These are phyloP conservation scores for Agrilus cyanescens DNA, from an alignment of 2,888 invertebrate genomes.

Conservation along the genomic window DNA sequence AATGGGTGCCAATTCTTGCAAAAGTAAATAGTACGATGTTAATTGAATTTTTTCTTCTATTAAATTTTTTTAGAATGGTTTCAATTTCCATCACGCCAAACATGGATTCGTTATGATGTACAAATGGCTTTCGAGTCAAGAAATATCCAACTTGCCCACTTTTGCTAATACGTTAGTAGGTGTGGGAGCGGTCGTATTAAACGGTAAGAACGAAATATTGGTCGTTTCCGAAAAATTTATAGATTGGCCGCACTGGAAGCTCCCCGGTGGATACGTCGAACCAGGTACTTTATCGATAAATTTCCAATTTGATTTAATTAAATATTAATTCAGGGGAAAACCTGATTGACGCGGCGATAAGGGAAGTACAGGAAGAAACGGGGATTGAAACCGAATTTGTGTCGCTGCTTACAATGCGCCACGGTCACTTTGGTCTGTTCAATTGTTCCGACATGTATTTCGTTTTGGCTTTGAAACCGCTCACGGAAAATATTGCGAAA, in stretches of 20 bases:
- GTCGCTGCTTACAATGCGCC: constrained; percentile 65
- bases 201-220: constrained; percentile 62
- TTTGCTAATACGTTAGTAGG: constrained; percentile 73
- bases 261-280: constrained; percentile 87
- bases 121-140: constrained; percentile 61
- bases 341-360: constrained; percentile 63
- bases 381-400: constrained; percentile 66
- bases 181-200: constrained; percentile 77
- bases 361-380: constrained; percentile 88
- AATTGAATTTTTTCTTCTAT: background rate
- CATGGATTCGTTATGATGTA: constrained; percentile 68
- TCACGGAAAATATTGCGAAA: constrained; percentile 48
- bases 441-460: constrained; percentile 81
- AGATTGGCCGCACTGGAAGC: constrained; percentile 61
- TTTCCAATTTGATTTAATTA: constrained; percentile 1
- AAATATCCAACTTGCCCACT: constrained; percentile 54
- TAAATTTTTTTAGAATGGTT: constrained; percentile 49
- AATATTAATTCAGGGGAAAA: constrained; percentile 56
- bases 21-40: constrained; percentile 38
- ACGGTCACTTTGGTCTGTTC: constrained; percentile 63
- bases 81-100: constrained; percentile 80
- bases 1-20: constrained; percentile 64
- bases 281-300: constrained; percentile 43
- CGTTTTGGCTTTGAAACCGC: constrained; percentile 59
- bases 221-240: constrained; percentile 67